Evolutionary conservation across 2,113 vertebrate genomes (phyloP).

Genomic region (Nanorana parkeri): DNA sequence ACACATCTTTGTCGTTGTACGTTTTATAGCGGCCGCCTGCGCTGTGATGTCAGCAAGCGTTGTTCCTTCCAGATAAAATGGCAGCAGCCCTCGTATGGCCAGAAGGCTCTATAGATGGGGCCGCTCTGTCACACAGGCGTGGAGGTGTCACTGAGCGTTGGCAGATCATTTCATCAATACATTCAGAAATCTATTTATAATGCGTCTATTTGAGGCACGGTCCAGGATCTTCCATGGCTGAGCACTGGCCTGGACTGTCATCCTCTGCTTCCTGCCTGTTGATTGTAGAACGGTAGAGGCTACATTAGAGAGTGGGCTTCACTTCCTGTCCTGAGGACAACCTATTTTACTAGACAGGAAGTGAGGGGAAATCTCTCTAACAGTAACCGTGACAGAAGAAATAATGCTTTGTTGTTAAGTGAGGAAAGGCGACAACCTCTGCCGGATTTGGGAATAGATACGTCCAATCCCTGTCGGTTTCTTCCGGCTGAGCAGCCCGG

Average conservation of each 20-base stretch:
- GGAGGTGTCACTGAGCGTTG: slow-evolving; percentile 26
- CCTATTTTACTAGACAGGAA: no score
- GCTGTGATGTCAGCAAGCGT: no score
- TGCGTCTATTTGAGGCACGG: slow-evolving; percentile 1
- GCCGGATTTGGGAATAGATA: no score
- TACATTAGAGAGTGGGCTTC: neutral
- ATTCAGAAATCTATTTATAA: slow-evolving; percentile 42
- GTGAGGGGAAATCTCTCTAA: no score
- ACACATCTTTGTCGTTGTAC: neutral
- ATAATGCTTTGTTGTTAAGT: no score
- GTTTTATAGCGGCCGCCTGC: no score
- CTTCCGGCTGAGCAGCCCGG: no score
- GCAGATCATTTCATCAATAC: slow-evolving; percentile 29
- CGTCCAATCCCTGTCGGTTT: no score
- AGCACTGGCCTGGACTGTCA: neutral
- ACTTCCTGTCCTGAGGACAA: no score
- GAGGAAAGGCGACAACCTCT: no score
- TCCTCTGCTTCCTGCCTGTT: neutral
- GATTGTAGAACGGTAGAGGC: neutral
- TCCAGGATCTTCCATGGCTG: neutral
- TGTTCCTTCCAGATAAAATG: neutral
- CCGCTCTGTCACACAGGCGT: neutral
- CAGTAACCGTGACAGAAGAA: no score
- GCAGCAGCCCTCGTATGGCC: neutral
- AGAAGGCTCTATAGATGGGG: neutral